phyloP scores from a whole-genome alignment of 1,140 invertebrate species.

The Drosophila micromelanica region DNA sequence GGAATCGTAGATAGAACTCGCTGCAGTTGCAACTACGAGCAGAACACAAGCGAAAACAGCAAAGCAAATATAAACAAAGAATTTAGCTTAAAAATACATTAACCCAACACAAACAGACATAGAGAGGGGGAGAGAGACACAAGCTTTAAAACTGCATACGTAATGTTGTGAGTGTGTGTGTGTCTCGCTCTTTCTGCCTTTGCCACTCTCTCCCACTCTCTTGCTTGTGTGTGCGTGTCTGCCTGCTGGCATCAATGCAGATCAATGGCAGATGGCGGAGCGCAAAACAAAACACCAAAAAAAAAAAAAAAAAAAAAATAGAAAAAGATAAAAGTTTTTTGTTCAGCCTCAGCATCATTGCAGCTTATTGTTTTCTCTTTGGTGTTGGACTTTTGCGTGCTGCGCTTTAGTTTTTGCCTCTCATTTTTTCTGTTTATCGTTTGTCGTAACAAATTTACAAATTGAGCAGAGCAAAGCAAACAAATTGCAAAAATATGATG shows the following conservation, averaged over 20 bases:
- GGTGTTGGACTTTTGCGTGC: conserved; percentile 35
- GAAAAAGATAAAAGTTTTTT: neutral
- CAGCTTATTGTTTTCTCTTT: conserved; percentile 54
- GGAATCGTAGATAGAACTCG: conserved; percentile 27
- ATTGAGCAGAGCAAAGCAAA: conserved; percentile 60
- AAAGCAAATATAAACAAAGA: conserved; percentile 80
- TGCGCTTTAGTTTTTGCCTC: conserved; percentile 37
- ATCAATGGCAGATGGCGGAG: conserved; percentile 58
- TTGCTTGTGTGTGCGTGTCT: conserved; percentile 19
- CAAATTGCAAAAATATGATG: conserved; percentile 73
- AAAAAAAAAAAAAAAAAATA: neutral
- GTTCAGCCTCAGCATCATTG: conserved; percentile 24
- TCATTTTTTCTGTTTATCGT: conserved; percentile 36
- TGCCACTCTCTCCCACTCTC: neutral
- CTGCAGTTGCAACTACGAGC: conserved; percentile 44
- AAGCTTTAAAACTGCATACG: conserved; percentile 59
- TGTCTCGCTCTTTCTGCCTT: neutral
- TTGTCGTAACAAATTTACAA: conserved; percentile 73
- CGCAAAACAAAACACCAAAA: conserved; percentile 13
- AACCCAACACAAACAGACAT: conserved; percentile 56
- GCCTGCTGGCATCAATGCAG: conserved; percentile 65
- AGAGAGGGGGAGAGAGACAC: neutral
- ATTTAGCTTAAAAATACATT: conserved; percentile 83
- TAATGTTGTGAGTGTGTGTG: conserved; percentile 40
- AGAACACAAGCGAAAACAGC: conserved; percentile 62